These are phyloP conservation scores for Eristalis arbustorum DNA, from an alignment of 2,888 invertebrate genomes.

Conservation along the genomic window DNA sequence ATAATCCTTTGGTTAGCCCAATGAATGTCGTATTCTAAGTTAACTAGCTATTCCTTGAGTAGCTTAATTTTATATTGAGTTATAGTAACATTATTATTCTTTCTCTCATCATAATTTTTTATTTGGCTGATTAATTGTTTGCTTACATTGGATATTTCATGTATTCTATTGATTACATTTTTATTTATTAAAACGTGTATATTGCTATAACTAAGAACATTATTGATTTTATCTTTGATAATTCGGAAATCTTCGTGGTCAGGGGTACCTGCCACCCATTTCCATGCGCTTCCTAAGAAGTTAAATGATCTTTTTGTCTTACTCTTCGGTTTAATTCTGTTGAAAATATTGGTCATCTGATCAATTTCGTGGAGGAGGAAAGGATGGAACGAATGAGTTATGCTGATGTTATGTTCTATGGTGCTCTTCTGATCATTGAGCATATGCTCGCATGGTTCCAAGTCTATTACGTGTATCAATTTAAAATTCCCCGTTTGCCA, in stretches of 20 bases:
- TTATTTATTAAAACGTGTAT: constrained; percentile 35
- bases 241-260: constrained; percentile 49
- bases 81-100: constrained; percentile 12
- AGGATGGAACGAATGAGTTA: not conserved
- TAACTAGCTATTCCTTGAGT: constrained; percentile 47
- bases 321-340: not conserved
- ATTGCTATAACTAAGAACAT: constrained; percentile 23
- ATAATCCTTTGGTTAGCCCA: constrained; percentile 49
- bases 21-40: constrained; percentile 52
- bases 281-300: constrained; percentile 40
- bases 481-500: not conserved
- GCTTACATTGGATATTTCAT: constrained; percentile 34
- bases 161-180: constrained; percentile 14
- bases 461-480: not conserved
- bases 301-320: constrained; percentile 22
- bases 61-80: constrained; percentile 54
- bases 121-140: constrained; percentile 32
- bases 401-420: not conserved
- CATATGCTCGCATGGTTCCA: not conserved
- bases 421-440: not conserved
- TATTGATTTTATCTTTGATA: constrained; percentile 35
- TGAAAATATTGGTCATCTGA: not conserved
- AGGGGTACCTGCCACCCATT: constrained; percentile 42
- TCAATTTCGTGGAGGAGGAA: constrained; percentile 1
- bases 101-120: constrained; percentile 2